Percentiles rank a stretch among this genome's conserved stretches.
Evolutionary conservation across 2,113 vertebrate genomes (phyloP).

Genomic region (Stegostoma tigrinum): DNA sequence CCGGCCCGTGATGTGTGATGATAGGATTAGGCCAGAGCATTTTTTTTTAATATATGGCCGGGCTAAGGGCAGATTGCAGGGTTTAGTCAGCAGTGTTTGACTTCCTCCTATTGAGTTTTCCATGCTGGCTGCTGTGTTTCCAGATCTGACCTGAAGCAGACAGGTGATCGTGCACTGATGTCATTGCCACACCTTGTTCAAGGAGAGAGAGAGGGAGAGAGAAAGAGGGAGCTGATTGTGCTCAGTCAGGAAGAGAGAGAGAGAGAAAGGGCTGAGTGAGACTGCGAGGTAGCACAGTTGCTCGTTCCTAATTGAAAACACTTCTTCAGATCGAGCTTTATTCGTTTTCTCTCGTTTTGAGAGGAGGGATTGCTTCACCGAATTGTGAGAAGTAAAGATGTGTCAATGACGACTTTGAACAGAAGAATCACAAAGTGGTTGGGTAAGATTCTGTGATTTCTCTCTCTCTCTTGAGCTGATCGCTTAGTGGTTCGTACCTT

Average conservation of each 20-base stretch:
- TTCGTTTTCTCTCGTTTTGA: neutral
- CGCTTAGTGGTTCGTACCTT: neutral
- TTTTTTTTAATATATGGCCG: no score
- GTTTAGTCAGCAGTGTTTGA: neutral
- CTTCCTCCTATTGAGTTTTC: neutral
- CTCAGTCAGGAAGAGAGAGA: neutral
- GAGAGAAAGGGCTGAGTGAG: neutral
- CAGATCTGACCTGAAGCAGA: conserved; percentile 21
- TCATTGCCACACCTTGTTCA: conserved; percentile 32
- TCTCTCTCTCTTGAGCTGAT: neutral
- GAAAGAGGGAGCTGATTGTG: neutral
- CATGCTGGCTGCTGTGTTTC: neutral
- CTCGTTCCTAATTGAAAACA: neutral
- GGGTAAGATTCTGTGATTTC: conserved; percentile 14
- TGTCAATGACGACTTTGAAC: conserved; percentile 19
- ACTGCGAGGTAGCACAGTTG: neutral
- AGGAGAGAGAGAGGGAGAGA: neutral
- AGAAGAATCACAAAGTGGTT: conserved; percentile 26
- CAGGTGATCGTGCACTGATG: conserved; percentile 20
- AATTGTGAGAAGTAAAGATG: neutral
- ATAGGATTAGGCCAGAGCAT: neutral
- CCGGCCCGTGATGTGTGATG: neutral
- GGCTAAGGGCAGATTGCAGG: neutral
- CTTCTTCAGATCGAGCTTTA: neutral
- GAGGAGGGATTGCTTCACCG: neutral